Evolutionary conservation across 2,113 vertebrate genomes (phyloP), one percentile per base, ranked within the genome.

Genomic region (Tretioscincus oriximinensis): DNA sequence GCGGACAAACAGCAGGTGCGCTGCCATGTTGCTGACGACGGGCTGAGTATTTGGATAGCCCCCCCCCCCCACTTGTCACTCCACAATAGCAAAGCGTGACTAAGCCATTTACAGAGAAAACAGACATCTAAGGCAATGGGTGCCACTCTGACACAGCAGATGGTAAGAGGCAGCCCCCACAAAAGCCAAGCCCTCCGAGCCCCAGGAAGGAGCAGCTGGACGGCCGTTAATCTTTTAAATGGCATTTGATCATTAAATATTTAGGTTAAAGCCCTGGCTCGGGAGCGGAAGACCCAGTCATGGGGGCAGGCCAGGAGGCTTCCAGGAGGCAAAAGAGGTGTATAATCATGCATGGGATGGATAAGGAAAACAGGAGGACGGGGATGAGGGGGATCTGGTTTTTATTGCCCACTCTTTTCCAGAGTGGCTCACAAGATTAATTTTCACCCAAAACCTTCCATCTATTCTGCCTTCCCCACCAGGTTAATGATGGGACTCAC

Each of bases 181-280:
- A 5, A 41, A 41, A 1, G 4, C 7, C 73, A 20, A 61, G 7
- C 22, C 61, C 61, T 2, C 9, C 54, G 83, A 26, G 12, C 77
- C 64, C 76, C 65, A 45, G 16, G 0, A 0, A 85, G 84, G 76
- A 60, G 78, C 3, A 80, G 84, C 82, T 31, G 75, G 84, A 89
- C 85, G 78, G 78, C 80, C 73, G 87, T 89, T 88, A 84, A 91
- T 90, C 89, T 91, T 91, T 83, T 85, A 88, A 92, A 91, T 92
- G 85, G 90, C 86, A 89, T 87, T 51, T 64, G 68, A 26, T 71
- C 86, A 89, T 93, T 91, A 91, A 90, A 93, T 91, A 92, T 92
- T 93, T 93, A 93, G 84, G 76, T 70, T 88, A 81, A 7, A 29
- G 83, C 80, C 49, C 74, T 87, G 85, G 86, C 90, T 90, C 41